Base-by-base conservation (phyloP, 92 coral and sea anemone genomes). In the Phenganax marumi region DNA sequence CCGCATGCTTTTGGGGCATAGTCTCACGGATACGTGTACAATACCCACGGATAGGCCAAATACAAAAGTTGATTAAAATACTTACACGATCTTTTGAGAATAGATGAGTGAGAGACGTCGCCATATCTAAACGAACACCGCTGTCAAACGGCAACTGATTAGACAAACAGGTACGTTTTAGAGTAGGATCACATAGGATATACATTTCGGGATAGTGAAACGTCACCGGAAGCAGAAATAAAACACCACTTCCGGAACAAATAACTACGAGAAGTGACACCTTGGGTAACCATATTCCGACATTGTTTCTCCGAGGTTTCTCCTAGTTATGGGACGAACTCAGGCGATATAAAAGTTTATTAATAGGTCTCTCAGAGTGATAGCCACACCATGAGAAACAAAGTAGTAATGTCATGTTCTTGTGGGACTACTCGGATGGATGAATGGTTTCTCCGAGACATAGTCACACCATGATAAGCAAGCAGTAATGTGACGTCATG, bases 1-100 rank as follows among this genome's bases (percentile, higher is more conserved):
- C 43, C 70, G 70, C 47, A 64, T 4, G 70, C 26, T 22, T 64
- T 21, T 7, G 10, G 70, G 43, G 47, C 70, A 62, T 18, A 64
- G 70, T 22, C 47, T 22, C 43, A 5, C 5, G 43, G 5, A 33
- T 5, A 64, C 9, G 4, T 19, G 1, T 9, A 58, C 65, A 58
- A 58, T 25, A 64, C 43, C 43, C 43, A 33, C 43, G 5, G 21
- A 22, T 22, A 64, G 6, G 16, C 21, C 16, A 14, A 16, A 58
- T 18, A 23, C 65, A 16, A 22, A 25, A 64, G 8, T 9, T 16
- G 24, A 75, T 17, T 16, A 62, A 52, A 48, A 7, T 80, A 66
- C 87, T 55, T 61, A 95, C 98, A 91, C 93, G 91, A 75, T 95
- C 98, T 80, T 95, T 95, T 23, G 97, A 90, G 43, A 95, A 95